Evolutionary conservation across 2,113 vertebrate genomes (phyloP), one percentile per base, ranked within the genome.

Genomic region (Notechis scutatus): DNA sequence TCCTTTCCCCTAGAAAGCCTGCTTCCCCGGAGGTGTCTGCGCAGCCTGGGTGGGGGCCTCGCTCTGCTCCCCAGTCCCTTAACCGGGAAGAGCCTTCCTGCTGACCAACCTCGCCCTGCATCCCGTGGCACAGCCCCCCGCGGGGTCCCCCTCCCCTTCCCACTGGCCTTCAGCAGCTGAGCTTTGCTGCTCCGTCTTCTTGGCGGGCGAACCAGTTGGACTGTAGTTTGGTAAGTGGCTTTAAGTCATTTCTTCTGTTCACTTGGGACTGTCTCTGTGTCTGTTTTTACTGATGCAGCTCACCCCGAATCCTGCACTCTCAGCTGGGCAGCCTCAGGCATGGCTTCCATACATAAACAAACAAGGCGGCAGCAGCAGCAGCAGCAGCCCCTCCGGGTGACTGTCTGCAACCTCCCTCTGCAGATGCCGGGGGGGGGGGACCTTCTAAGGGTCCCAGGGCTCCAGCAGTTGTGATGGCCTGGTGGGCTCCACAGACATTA

Each of bases 381-480:
- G 26, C 56, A 57, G 61, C 61, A 11, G 3, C 45, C 47, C 8
- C 61, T 26, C 61, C 26, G 4, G 61, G 26, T 4, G 10, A 29
- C 24, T 29, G 61, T 64, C 26, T 64, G 26, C 26, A 64, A 3
- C 61, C 91, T 29, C 0, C 1, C 0, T 39, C 0, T 0, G 85
- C 42, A n/a, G 90, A 93, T 29, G 93, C 10, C 50, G 93, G 87
- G 55, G 0, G 23, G 45, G 45, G 45, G 45, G 45, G 90, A 95
- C 94, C 94, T 92, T 94, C 95, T 98, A 98, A 98, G 97, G 97
- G 97, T 97, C 94, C 95, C 91, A 90, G 94, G 95, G 96, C 96
- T 97, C 96, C 97, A 97, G 98, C 97, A 97, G 98, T 97, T 98
- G 97, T 97, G 97, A 98, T 97, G 96, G 97, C 96, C 98, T 97